Evolutionary conservation across 1,140 invertebrate species (phyloP).

Genomic region (Ooceraea biroi): DNA sequence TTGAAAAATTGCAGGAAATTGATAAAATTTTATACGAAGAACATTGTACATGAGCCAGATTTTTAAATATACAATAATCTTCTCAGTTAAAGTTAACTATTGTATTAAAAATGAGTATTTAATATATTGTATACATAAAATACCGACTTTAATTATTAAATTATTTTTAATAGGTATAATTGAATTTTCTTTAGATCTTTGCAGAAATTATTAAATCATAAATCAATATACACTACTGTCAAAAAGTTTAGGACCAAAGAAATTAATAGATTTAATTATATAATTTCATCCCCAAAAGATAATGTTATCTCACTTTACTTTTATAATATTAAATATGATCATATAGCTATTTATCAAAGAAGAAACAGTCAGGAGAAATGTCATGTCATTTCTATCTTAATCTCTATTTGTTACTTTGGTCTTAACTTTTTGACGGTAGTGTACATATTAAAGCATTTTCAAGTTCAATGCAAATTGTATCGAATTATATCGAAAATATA

Average conservation of each 20-base stretch:
- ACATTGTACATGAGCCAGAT: background rate
- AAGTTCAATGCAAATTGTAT: background rate
- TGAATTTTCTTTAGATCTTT: background rate
- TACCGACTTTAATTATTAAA: background rate
- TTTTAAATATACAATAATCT: background rate
- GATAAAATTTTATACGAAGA: background rate
- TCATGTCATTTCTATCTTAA: too few relatives aligned
- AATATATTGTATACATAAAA: background rate
- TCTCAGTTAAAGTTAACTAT: slow-evolving; percentile 1
- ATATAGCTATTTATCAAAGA: too few relatives aligned
- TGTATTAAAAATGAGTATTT: background rate
- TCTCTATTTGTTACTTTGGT: too few relatives aligned
- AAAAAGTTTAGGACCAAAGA: too few relatives aligned
- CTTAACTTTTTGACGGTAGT: too few relatives aligned
- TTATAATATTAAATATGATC: too few relatives aligned
- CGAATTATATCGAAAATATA: background rate
- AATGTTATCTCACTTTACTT: too few relatives aligned
- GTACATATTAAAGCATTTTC: background rate
- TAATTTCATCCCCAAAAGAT: too few relatives aligned
- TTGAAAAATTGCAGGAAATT: background rate
- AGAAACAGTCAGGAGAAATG: too few relatives aligned
- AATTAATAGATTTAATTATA: too few relatives aligned
- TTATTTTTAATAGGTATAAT: background rate
- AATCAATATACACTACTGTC: too few relatives aligned
- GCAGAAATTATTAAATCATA: slow-evolving; percentile 6